phyloP scores from a whole-genome alignment of 2,888 invertebrate species.

The Spicauda simplicius region DNA sequence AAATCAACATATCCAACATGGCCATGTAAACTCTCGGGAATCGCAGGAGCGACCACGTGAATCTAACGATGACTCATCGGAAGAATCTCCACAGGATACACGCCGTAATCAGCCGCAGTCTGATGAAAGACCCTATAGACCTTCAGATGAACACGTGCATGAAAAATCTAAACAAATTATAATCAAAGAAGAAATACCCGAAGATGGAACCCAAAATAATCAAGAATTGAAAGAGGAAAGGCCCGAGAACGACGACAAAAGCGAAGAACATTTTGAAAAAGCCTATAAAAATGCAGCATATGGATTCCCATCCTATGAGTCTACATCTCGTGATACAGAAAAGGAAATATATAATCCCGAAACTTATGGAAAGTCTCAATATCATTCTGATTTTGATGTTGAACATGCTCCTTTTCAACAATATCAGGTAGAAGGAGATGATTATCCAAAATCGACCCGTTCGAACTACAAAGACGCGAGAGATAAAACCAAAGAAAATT shows the following conservation, averaged over 20 bases:
- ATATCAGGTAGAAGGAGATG: conserved; percentile 67
- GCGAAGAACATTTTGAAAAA: conserved; percentile 77
- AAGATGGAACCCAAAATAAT: conserved; percentile 59
- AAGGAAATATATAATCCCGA: conserved; percentile 70
- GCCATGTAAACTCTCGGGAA: conserved; percentile 34
- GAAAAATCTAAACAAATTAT: conserved; percentile 70
- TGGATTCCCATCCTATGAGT: conserved; percentile 71
- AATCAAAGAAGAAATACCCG: conserved; percentile 66
- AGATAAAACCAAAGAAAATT: conserved; percentile 69
- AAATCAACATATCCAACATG: conserved; percentile 54
- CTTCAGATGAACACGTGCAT: conserved; percentile 52
- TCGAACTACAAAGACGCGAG: conserved; percentile 66
- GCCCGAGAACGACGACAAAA: conserved; percentile 67
- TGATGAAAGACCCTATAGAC: conserved; percentile 42
- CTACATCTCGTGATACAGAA: conserved; percentile 57
- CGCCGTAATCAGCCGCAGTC: conserved; percentile 41
- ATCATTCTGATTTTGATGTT: conserved; percentile 57
- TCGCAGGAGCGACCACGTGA: conserved; percentile 37
- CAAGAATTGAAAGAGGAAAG: conserved; percentile 64
- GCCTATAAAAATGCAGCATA: conserved; percentile 74
- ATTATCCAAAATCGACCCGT: conserved; percentile 65
- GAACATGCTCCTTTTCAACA: conserved; percentile 67
- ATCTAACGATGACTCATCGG: conserved; percentile 19
- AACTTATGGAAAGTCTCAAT: conserved; percentile 60
- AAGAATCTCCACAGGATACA: conserved; percentile 34